These are phyloP conservation scores for Cyprinodon brontotheroides DNA, from an alignment of 2,113 vertebrate species.

Conservation along the genomic window DNA sequence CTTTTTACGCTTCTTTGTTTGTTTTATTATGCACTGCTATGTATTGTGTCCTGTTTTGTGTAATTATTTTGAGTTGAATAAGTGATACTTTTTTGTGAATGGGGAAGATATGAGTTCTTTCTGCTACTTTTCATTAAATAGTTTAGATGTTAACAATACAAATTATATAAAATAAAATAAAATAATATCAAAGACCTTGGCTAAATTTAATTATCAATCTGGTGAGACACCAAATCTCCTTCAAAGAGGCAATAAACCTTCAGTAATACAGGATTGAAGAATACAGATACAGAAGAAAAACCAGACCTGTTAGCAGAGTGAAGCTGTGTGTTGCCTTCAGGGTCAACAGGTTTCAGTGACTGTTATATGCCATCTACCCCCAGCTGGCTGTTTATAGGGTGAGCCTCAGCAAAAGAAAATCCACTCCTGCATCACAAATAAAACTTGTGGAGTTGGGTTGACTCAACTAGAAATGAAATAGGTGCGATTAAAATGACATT, in stretches of 20 bases:
- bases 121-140: too few species aligned
- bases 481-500: not conserved
- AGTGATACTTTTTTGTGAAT: too few species aligned
- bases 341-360: not conserved
- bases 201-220: conserved; percentile 7
- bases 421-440: not conserved
- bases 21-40: too few species aligned
- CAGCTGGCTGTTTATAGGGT: not conserved
- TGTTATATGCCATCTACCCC: not conserved
- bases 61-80: too few species aligned
- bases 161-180: too few species aligned
- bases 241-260: conserved; percentile 24
- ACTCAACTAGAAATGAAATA: not conserved
- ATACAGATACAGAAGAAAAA: conserved; percentile 38
- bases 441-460: not conserved
- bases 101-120: too few species aligned
- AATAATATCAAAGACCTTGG: not conserved
- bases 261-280: conserved; percentile 34
- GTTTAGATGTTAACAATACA: too few species aligned
- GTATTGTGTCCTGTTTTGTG: too few species aligned
- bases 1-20: too few species aligned
- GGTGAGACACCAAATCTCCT: conserved; percentile 23
- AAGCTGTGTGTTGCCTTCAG: not conserved
- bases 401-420: not conserved
- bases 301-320: conserved; percentile 4